Percentiles rank a stretch among this genome's conserved stretches.
phyloP scores from a whole-genome alignment of 2,888 invertebrate species.

The Coremacera marginata region DNA sequence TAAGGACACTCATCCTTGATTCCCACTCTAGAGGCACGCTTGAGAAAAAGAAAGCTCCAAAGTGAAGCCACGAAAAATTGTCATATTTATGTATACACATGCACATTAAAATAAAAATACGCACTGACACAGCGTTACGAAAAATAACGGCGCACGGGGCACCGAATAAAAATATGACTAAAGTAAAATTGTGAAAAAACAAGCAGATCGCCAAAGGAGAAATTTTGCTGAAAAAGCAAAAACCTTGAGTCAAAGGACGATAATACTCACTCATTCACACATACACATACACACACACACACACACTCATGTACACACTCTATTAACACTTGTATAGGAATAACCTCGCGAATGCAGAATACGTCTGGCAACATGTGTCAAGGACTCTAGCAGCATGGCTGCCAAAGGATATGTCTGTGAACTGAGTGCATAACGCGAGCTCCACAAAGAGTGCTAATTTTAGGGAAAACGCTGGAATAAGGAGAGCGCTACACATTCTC shows the following conservation, averaged over 20 bases:
- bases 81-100: background rate
- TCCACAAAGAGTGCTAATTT: background rate
- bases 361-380: conserved; percentile 48
- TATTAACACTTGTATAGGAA: background rate
- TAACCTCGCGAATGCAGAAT: conserved; percentile 8
- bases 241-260: background rate
- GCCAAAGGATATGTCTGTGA: background rate
- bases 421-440: background rate
- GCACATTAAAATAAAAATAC: background rate
- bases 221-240: background rate
- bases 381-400: conserved; percentile 8
- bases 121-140: background rate
- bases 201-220: background rate
- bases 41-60: background rate
- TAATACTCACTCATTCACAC: conserved; percentile 14
- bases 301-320: conserved; percentile 23
- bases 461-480: background rate
- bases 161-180: background rate
- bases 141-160: no score
- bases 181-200: background rate
- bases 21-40: conserved; percentile 25
- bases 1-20: conserved; percentile 45
- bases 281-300: background rate
- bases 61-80: background rate
- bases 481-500: background rate